Percentiles rank a stretch among this genome's conserved stretches.
Conservation (phyloP, 2,888 invertebrate genomes). For the Phoenoteleia sp. region DNA sequence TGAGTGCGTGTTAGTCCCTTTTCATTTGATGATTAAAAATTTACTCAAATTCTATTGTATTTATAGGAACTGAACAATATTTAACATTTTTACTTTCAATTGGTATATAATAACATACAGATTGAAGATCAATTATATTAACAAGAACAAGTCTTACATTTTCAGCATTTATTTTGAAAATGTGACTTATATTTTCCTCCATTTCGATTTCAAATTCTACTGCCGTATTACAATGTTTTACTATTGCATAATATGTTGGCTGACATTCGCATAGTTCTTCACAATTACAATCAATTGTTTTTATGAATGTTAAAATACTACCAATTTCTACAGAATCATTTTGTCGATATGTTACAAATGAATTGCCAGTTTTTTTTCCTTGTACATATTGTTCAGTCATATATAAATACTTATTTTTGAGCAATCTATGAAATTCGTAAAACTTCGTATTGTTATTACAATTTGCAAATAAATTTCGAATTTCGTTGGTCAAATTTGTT, state of each 20-base stretch:
- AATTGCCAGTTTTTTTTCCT: not conserved
- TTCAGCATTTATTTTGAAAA: not conserved
- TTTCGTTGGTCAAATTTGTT: not conserved
- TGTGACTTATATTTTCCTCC: not conserved
- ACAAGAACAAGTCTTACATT: not conserved
- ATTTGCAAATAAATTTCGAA: not conserved
- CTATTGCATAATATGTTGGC: not conserved
- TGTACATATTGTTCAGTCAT: not conserved
- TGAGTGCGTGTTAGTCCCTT: no score
- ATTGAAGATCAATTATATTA: not conserved
- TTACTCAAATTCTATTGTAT: constrained; percentile 1
- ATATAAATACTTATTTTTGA: not conserved
- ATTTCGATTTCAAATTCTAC: no score
- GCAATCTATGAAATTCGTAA: not conserved
- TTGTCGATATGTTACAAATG: not conserved
- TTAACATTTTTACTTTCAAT: not conserved
- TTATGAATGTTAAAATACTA: not conserved
- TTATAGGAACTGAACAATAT: not conserved
- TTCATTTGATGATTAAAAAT: no score
- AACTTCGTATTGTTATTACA: not conserved
- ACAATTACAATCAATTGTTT: not conserved
- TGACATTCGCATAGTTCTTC: not conserved
- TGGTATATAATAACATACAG: not conserved
- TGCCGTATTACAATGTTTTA: not conserved
- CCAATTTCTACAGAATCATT: not conserved